Conservation (phyloP, 2,797 vertebrate species). For the Pseudochromis fuscus region DNA sequence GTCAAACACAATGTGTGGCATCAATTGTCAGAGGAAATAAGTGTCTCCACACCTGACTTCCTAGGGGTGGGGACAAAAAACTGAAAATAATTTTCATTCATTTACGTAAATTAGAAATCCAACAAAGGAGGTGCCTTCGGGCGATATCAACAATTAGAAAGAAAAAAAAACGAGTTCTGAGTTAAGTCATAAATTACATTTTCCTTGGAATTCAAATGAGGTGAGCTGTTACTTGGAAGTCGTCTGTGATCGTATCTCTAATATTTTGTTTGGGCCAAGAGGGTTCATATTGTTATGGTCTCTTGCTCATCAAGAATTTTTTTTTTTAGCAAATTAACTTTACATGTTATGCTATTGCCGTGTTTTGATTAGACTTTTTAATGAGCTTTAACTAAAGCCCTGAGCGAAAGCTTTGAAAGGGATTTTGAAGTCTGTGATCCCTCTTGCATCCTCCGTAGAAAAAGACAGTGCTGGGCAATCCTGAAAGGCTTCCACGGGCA, state of each 20-base stretch:
- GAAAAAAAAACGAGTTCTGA: slow-evolving; percentile 59
- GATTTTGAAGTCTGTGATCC: slow-evolving; percentile 57
- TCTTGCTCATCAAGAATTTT: slow-evolving; percentile 59
- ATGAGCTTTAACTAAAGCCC: slow-evolving; percentile 72
- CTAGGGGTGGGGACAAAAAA: slow-evolving; percentile 50
- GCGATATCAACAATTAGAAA: slow-evolving; percentile 75
- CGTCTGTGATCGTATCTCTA: slow-evolving; percentile 64
- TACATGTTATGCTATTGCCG: slow-evolving; percentile 63
- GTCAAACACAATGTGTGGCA: slow-evolving; percentile 30
- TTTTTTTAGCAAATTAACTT: slow-evolving; percentile 70
- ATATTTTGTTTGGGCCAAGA: slow-evolving; percentile 66
- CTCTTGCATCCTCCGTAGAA: slow-evolving; percentile 38
- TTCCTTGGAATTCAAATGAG: slow-evolving; percentile 75
- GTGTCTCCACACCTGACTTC: slow-evolving; percentile 68
- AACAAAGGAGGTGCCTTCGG: slow-evolving; percentile 68
- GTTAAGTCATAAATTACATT: slow-evolving; percentile 75
- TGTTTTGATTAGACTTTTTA: slow-evolving; percentile 79
- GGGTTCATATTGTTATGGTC: slow-evolving; percentile 72
- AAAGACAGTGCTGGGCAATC: slow-evolving; percentile 24
- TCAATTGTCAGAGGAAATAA: slow-evolving; percentile 62
- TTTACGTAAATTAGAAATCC: slow-evolving; percentile 77
- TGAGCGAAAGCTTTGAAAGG: slow-evolving; percentile 62
- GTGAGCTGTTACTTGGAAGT: slow-evolving; percentile 66
- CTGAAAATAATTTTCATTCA: slow-evolving; percentile 63
- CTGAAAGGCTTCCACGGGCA: slow-evolving; percentile 39